These are phyloP conservation scores for Drosophila simulans DNA, from an alignment of 1,140 invertebrate genomes.

Conservation along the genomic window DNA sequence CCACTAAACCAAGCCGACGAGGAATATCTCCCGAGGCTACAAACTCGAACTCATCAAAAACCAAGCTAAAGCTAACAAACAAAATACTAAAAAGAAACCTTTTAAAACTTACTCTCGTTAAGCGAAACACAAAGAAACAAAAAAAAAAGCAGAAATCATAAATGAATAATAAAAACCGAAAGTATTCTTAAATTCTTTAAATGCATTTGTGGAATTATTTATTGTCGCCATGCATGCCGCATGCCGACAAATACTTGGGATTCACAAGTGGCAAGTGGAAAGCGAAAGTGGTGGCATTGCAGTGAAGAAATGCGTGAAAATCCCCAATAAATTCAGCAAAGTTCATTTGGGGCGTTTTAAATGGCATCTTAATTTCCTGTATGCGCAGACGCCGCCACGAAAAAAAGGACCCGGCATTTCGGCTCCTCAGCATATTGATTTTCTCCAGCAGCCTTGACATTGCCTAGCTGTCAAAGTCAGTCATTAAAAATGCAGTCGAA, in stretches of 20 bases:
- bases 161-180: constrained; percentile 74
- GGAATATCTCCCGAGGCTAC: constrained; percentile 36
- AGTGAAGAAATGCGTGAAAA: constrained; percentile 1
- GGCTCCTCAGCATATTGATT: constrained; percentile 41
- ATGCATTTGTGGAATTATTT: constrained; percentile 43
- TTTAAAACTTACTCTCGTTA: constrained; percentile 75
- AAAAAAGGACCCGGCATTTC: constrained; percentile 15
- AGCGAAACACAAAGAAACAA: constrained; percentile 25
- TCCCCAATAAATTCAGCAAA: constrained; percentile 25
- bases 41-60: constrained; percentile 48
- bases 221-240: constrained; percentile 1
- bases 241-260: constrained; percentile 4
- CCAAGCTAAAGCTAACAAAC: constrained; percentile 35
- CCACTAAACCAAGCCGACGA: constrained; percentile 20
- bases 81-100: constrained; percentile 47
- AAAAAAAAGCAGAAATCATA: constrained; percentile 50
- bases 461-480: constrained; percentile 43
- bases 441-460: constrained; percentile 31
- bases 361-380: constrained; percentile 53
- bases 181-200: constrained; percentile 83
- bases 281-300: neutral
- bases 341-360: constrained; percentile 26
- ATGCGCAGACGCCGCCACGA: constrained; percentile 43
- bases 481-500: constrained; percentile 27
- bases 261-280: neutral